phyloP scores from a whole-genome alignment of 2,797 vertebrate genomes.

The Vultur gryphus region DNA sequence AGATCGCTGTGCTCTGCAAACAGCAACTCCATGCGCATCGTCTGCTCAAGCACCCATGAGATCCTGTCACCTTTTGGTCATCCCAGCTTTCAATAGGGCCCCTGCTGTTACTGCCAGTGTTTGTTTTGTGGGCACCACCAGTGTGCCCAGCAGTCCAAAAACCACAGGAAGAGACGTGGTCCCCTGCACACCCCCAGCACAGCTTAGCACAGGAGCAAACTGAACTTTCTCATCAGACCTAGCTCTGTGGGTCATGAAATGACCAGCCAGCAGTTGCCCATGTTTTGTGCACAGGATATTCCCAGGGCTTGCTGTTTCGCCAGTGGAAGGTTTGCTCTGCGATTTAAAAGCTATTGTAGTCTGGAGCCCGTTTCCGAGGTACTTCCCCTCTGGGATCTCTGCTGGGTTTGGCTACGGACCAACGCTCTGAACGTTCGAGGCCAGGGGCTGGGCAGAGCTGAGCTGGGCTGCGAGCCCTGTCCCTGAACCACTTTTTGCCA shows the following conservation, averaged over 20 bases:
- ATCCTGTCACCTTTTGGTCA: neutral
- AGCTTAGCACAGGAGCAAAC: neutral
- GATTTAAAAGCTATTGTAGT: slow-evolving; percentile 55
- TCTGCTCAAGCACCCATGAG: neutral
- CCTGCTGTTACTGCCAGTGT: neutral
- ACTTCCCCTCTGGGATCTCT: slow-evolving; percentile 61
- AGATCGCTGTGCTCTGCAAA: neutral
- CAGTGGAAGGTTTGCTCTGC: neutral
- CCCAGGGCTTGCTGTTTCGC: slow-evolving; percentile 31
- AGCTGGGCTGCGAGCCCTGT: neutral
- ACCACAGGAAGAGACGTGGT: neutral
- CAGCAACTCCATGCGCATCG: neutral
- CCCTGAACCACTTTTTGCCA: neutral
- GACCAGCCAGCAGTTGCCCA: neutral
- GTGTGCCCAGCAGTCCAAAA: neutral
- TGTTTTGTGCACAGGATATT: slow-evolving; percentile 61
- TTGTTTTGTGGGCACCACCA: neutral
- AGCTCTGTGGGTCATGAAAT: neutral
- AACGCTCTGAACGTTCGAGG: accelerated
- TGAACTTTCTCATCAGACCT: slow-evolving; percentile 35
- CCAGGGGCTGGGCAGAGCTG: neutral
- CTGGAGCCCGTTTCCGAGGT: slow-evolving; percentile 49
- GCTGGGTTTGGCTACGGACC: neutral
- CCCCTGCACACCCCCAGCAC: neutral
- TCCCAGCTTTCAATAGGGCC: neutral